Base-by-base conservation (phyloP, 2,888 invertebrate species). In the Apodemia duryi region DNA sequence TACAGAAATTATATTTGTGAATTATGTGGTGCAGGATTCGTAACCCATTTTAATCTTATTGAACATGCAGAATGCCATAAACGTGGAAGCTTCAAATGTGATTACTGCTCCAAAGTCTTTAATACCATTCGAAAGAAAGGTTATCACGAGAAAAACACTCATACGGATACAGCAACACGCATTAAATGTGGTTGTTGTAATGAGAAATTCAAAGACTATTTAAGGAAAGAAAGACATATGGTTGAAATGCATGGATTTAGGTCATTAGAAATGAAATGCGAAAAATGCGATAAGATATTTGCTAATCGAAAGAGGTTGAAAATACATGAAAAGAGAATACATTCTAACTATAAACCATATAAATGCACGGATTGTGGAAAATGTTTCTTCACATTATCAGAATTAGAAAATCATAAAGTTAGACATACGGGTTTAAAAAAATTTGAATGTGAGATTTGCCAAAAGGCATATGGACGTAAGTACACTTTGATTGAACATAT, bases 1-100 rank as follows among this genome's bases (percentile, higher is more conserved):
- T 89, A 83, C 62, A 77, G 86, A 52, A 91, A 91, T 68, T 91
- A 86, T 61, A 85, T 90, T 11, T 91, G 91, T 66, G 84, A 86
- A 0, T 83, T 78, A 0, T 91, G 91, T 63, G 89, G 88, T 0
- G 85, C 86, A 0, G 91, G 89, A 0, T 91, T 89, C 69, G 86
- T 88, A 11, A 64, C 13, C 11, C 71, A 2, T 49, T 68, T n/a
- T 67, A 67, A 43, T 21, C 38, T 62, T 28, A 2, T 41, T 10
- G 72, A 57, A 29, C 32, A 73, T 57, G 68, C 61, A 32, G 74
- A 70, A 10, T 71, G 75, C 0, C 84, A 85, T 61, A 76, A 76
- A 11, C 75, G 67, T 2, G 85, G 82, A 1, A 69, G 75, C 5
- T 78, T 76, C 64, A 74, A 78, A 51, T 86, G 86, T 66, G 67